Evolutionary conservation across 92 coral and sea anemone genomes (phyloP).

Genomic region (Phenganax subtilis): DNA sequence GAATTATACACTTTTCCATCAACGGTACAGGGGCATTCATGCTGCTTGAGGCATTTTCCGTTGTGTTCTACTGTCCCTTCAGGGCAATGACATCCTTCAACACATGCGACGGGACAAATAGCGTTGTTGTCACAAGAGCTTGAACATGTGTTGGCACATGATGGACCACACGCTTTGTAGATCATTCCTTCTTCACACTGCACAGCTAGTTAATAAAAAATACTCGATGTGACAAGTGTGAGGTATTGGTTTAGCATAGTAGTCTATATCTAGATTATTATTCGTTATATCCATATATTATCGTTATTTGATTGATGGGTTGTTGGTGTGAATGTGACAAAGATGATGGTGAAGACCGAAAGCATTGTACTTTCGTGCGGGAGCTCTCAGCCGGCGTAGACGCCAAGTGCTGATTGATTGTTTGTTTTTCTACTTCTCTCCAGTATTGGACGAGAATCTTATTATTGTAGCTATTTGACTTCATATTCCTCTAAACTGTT

Average conservation of each 20-base stretch:
- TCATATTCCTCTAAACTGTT: background rate
- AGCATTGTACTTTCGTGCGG: too few relatives aligned
- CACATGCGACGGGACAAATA: slow-evolving; percentile 62
- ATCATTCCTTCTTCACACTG: slow-evolving; percentile 59
- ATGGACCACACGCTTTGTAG: slow-evolving; percentile 58
- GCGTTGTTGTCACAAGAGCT: slow-evolving; percentile 55
- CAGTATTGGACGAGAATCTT: too few relatives aligned
- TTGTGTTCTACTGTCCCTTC: slow-evolving; percentile 58
- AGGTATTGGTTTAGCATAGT: too few relatives aligned
- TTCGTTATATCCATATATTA: too few relatives aligned
- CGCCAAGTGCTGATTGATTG: too few relatives aligned
- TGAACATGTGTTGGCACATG: slow-evolving; percentile 60
- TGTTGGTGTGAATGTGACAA: too few relatives aligned
- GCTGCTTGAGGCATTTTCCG: slow-evolving; percentile 53
- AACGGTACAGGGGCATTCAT: slow-evolving; percentile 57
- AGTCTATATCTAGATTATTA: too few relatives aligned
- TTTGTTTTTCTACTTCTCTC: too few relatives aligned
- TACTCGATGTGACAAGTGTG: background rate
- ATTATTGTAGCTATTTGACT: too few relatives aligned
- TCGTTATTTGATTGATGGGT: too few relatives aligned
- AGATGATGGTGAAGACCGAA: too few relatives aligned
- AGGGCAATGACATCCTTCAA: slow-evolving; percentile 70
- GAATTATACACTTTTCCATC: slow-evolving; percentile 55
- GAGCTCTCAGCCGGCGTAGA: too few relatives aligned
- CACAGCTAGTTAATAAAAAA: slow-evolving; percentile 35